Evolutionary conservation across 1,140 invertebrate species (phyloP).

Genomic region (Bombus pascuorum): DNA sequence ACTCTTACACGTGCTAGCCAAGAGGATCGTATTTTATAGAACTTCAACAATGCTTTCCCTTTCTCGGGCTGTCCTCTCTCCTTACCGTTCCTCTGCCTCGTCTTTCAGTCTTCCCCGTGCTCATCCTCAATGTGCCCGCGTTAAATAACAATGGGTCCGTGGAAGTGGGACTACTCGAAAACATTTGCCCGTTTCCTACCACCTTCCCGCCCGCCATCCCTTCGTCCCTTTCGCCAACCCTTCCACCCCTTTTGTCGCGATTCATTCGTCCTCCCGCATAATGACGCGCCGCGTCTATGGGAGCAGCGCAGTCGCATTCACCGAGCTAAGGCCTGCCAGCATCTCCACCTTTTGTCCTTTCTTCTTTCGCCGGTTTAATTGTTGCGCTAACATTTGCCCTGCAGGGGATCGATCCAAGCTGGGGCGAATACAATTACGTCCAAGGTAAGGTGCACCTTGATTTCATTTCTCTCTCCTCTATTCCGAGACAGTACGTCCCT

Average conservation of each 20-base stretch:
- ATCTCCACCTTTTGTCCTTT: conserved; percentile 52
- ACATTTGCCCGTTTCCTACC: conserved; percentile 67
- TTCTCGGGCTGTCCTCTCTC: conserved; percentile 6
- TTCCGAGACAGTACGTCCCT: not conserved
- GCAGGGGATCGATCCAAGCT: conserved; percentile 69
- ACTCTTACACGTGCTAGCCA: conserved; percentile 28
- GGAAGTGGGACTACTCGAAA: conserved; percentile 71
- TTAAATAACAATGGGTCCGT: conserved; percentile 72
- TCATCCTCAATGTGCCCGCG: conserved; percentile 60
- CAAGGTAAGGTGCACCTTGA: conserved; percentile 49
- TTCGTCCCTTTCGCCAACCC: not conserved
- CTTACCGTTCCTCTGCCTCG: not conserved
- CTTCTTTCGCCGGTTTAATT: conserved; percentile 71
- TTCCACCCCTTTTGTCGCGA: conserved; percentile 63
- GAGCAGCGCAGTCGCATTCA: conserved; percentile 62
- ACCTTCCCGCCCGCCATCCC: not conserved
- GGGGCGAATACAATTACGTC: conserved; percentile 57
- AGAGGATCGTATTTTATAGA: conserved; percentile 67
- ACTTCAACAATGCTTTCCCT: conserved; percentile 65
- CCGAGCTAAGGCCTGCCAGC: conserved; percentile 20
- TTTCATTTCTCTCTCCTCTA: conserved; percentile 27
- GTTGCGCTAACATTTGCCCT: conserved; percentile 75
- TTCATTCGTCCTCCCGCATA: conserved; percentile 71
- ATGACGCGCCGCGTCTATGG: conserved; percentile 67
- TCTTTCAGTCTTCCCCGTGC: conserved; percentile 24